A percentile compares a stretch with the other conserved stretches of the same genome.
Evolutionary conservation across 1,140 invertebrate genomes (phyloP).

Genomic region (Aleiodes sp.): DNA sequence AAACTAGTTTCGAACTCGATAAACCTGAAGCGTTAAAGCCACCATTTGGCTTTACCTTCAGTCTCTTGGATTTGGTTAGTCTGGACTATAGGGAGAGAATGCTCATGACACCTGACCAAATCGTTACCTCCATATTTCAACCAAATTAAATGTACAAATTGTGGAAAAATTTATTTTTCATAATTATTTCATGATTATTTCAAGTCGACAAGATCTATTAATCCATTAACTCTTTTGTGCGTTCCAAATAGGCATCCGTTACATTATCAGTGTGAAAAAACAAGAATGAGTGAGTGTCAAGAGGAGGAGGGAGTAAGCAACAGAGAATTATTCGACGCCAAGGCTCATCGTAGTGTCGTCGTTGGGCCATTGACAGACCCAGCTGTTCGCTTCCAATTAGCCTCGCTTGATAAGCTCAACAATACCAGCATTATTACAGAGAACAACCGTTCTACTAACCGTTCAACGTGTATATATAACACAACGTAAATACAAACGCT

Average conservation of each 20-base stretch:
- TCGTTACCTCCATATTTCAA: not conserved
- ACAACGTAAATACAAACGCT: not conserved
- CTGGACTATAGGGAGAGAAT: too few relatives aligned
- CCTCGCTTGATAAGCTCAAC: slow-evolving; percentile 65
- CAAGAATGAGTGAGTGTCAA: slow-evolving; percentile 53
- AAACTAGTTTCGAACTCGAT: slow-evolving; percentile 40
- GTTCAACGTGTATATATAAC: slow-evolving; percentile 46
- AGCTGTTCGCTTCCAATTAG: slow-evolving; percentile 66
- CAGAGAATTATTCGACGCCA: not conserved
- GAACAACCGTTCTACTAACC: slow-evolving; percentile 52
- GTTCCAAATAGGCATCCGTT: slow-evolving; percentile 58
- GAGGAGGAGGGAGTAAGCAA: slow-evolving; percentile 26
- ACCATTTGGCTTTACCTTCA: not conserved
- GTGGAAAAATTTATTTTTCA: too few relatives aligned
- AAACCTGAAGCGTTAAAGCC: slow-evolving; percentile 30
- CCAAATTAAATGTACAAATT: too few relatives aligned
- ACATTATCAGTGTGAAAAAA: slow-evolving; percentile 63
- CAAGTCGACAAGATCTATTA: slow-evolving; percentile 58
- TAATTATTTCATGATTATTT: too few relatives aligned
- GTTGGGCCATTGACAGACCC: slow-evolving; percentile 46
- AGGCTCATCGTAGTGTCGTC: not conserved
- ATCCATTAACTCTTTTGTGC: slow-evolving; percentile 61
- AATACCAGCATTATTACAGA: slow-evolving; percentile 62
- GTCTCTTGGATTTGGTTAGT: too few relatives aligned
- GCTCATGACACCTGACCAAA: slow-evolving; percentile 17